phyloP scores from a whole-genome alignment of 2,113 vertebrate genomes.

The Sisor rabdophorus region DNA sequence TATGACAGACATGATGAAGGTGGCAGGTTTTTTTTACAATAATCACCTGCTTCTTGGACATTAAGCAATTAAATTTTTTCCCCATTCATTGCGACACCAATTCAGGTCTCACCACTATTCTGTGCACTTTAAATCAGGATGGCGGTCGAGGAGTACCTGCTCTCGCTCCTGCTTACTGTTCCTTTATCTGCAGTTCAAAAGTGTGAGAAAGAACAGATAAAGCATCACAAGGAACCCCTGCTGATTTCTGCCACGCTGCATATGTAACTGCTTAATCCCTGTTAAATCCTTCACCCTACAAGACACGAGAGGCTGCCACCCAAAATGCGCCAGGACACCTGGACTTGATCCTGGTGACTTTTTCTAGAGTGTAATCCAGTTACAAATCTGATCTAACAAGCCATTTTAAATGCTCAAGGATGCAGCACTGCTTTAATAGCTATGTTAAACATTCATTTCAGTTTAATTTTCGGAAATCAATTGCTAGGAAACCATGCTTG shows the following conservation, averaged over 20 bases:
- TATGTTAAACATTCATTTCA: constrained; percentile 14
- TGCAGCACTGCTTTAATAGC: neutral
- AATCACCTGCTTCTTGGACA: neutral
- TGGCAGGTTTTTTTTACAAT: neutral
- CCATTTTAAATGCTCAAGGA: neutral
- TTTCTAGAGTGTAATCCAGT: neutral
- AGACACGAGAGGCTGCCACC: constrained; percentile 39
- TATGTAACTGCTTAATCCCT: constrained; percentile 61
- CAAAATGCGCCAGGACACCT: constrained; percentile 3
- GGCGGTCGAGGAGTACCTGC: neutral
- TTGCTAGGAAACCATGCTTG: constrained; percentile 24
- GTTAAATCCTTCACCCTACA: constrained; percentile 61
- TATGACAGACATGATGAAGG: neutral
- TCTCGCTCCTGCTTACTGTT: neutral
- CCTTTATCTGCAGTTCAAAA: too few relatives aligned
- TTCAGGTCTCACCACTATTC: neutral
- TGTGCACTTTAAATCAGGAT: neutral
- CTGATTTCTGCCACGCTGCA: constrained; percentile 39
- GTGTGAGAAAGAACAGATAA: neutral
- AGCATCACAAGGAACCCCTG: constrained; percentile 27
- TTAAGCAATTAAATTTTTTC: neutral
- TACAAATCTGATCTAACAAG: constrained; percentile 5
- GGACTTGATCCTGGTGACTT: neutral
- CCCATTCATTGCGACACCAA: neutral
- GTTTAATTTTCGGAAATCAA: constrained; percentile 4